phyloP scores from a whole-genome alignment of 2,888 invertebrate genomes.

The Dione vanillae region DNA sequence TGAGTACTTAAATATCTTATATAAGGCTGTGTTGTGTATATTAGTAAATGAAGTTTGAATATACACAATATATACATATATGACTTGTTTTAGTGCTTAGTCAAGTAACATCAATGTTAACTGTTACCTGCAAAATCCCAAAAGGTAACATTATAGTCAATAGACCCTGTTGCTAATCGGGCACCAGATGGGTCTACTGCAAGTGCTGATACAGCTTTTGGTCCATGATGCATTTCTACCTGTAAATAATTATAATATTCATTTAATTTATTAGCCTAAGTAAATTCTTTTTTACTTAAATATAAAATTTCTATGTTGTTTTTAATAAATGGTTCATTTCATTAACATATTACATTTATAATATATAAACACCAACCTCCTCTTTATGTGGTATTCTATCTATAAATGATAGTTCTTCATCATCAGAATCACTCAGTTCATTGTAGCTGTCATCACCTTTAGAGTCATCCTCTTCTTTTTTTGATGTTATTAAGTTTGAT shows the following conservation, averaged over 20 bases:
- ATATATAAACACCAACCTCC: slow-evolving; percentile 81
- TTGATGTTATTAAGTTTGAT: slow-evolving; percentile 46
- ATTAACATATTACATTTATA: too few relatives aligned
- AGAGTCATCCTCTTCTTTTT: slow-evolving; percentile 44
- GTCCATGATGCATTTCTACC: slow-evolving; percentile 93
- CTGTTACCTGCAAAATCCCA: slow-evolving; percentile 95
- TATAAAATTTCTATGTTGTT: too few relatives aligned
- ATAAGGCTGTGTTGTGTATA: too few relatives aligned
- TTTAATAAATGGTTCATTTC: too few relatives aligned
- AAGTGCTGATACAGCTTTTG: slow-evolving; percentile 94
- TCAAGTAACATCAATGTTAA: too few relatives aligned
- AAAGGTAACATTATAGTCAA: slow-evolving; percentile 97
- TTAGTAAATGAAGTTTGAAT: too few relatives aligned
- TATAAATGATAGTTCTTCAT: slow-evolving; percentile 74
- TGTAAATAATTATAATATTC: slow-evolving; percentile 44
- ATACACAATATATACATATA: too few relatives aligned
- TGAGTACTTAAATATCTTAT: too few relatives aligned
- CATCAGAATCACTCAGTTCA: slow-evolving; percentile 76
- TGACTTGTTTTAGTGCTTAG: too few relatives aligned
- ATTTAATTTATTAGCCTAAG: too few relatives aligned
- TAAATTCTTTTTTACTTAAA: too few relatives aligned
- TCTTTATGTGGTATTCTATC: slow-evolving; percentile 89
- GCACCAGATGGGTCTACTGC: slow-evolving; percentile 98
- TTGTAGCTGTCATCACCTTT: slow-evolving; percentile 68
- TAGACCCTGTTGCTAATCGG: slow-evolving; percentile 94